phyloP scores from a whole-genome alignment of 2,888 invertebrate species.

The Ligdia adustata region DNA sequence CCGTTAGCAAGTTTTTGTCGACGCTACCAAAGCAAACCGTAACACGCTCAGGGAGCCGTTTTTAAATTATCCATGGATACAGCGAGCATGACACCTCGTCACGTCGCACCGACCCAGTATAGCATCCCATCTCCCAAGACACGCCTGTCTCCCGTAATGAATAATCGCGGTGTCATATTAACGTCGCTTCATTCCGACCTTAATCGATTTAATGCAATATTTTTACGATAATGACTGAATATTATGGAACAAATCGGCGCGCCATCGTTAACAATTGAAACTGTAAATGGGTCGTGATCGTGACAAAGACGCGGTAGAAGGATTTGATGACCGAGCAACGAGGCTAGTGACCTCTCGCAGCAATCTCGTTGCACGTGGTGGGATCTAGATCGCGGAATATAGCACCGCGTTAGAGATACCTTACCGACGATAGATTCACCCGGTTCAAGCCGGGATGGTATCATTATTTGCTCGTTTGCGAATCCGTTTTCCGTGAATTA shows the following conservation, averaged over 20 bases:
- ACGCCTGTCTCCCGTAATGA: constrained; percentile 50
- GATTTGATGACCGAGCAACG: constrained; percentile 69
- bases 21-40: constrained; percentile 43
- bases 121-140: constrained; percentile 40
- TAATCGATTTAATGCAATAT: constrained; percentile 57
- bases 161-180: constrained; percentile 51
- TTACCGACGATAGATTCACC: constrained; percentile 8
- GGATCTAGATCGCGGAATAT: constrained; percentile 51
- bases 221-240: constrained; percentile 38
- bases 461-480: constrained; percentile 23
- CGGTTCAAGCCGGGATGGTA: constrained; percentile 2
- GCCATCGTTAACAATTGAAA: constrained; percentile 62
- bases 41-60: constrained; percentile 49
- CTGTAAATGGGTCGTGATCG: constrained; percentile 79
- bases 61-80: constrained; percentile 62
- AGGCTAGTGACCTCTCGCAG: constrained; percentile 72
- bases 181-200: constrained; percentile 46
- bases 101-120: constrained; percentile 45
- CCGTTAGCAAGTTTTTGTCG: constrained; percentile 65
- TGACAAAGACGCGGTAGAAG: constrained; percentile 65
- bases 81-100: constrained; percentile 54
- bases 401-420: constrained; percentile 17
- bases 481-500: constrained; percentile 2
- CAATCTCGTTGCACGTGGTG: constrained; percentile 60
- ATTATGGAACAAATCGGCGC: constrained; percentile 40